Base-by-base conservation (phyloP, 1,140 invertebrate species). In the Neotoxoptera formosana region DNA sequence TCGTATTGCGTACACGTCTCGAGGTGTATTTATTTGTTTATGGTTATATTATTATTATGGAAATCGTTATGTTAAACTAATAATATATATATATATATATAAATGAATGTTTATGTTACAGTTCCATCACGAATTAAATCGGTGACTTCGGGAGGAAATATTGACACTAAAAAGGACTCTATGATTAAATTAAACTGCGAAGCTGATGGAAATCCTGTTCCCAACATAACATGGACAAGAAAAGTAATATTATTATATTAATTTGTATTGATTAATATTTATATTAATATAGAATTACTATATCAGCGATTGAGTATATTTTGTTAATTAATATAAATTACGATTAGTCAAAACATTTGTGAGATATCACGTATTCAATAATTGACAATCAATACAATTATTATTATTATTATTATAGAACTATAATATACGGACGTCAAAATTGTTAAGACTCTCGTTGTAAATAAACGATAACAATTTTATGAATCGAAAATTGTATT, bases 221-320 rank as follows among this genome's bases (percentile, higher is more conserved):
- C 97, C 60, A 96, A 95, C 94, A 96, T 97, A 94, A 96, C 96
- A 88, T 97, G 97, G 97, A 96, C 96, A 88, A 95, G 96, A 95
- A 96, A 96, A 94, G 95, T 95, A 94, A 94, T 94, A 30, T 83
- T 51, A n/a, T n/a, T n/a, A n/a, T n/a, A n/a, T n/a, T n/a, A n/a
- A n/a, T n/a, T n/a, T n/a, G n/a, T n/a, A n/a, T n/a, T n/a, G n/a
- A n/a, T n/a, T n/a, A n/a, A n/a, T n/a, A n/a, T n/a, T n/a, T n/a
- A 8, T 20, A 34, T 30, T 60, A 47, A 47, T 23, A 20, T n/a
- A 34, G 25, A n/a, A n/a, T n/a, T 23, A n/a, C 4, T 17, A 76
- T 67, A 76, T 67, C 9, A 67, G 8, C 4, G 30, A n/a, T 47
- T 53, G 47, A 36, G 23, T 91, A 4, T 41, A 41, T 41, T 56